Evolutionary conservation across 2,797 vertebrate genomes (phyloP), one percentile per base, ranked within the genome.

Genomic region (Paratrypauchen microcephalus): DNA sequence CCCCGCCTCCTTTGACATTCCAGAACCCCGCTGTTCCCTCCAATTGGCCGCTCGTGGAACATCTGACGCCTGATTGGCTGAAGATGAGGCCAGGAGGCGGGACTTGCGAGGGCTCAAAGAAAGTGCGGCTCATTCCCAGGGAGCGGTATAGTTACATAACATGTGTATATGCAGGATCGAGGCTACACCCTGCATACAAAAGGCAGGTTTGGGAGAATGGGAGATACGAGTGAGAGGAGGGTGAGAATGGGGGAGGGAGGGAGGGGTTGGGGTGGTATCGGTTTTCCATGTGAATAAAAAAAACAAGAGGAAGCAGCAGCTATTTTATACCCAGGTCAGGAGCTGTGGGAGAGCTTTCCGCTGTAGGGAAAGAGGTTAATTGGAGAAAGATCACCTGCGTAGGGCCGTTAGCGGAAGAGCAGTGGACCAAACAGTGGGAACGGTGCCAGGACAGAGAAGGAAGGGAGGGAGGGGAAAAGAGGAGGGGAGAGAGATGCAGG

Each of bases 321-420:
- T 78, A 75, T 88, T 88, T 88, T 86, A 87, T 79, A 88, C 84
- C 75, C 75, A 75, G 82, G 84, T 88, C 85, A 87, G 75, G 75
- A 82, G 74, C 78, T 69, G 77, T 74, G 83, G 76, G 79, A 83
- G 82, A 72, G 60, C 66, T 69, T 26, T 77, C 67, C 69, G 66
- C 68, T 28, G 64, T 62, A 57, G 74, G 59, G 41, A 45, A 83
- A 80, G 13, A 80, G 86, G 85, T 87, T 86, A 84, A 88, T 83
- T 85, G 72, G 70, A 75, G 74, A 80, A 82, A 69, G 78, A 79
- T 87, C 74, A 77, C 77, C 79, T 75, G 65, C 70, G 81, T 74
- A 62, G 48, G 75, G 71, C 63, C 32, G 59, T 13, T 59, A 80
- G 64, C 63, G 60, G 81, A 84, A 78, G 84, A 76, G 79, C 74